Evolutionary conservation across 2,888 invertebrate genomes (phyloP).

Genomic region (Exephanes ischioxanthus): DNA sequence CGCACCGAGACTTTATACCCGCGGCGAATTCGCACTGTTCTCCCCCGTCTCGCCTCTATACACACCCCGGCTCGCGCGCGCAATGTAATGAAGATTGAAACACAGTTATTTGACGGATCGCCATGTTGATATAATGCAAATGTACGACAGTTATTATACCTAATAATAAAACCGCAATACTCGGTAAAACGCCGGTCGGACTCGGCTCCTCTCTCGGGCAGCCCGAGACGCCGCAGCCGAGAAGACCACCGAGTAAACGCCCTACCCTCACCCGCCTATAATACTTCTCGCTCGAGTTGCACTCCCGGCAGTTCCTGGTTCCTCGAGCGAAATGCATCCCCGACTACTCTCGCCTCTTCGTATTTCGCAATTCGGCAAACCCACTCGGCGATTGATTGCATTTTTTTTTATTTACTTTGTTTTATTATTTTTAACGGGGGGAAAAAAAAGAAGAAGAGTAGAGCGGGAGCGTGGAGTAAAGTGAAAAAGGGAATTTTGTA

Average conservation of each 20-base stretch:
- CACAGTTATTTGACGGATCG: slow-evolving; percentile 79
- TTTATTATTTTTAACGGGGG: neutral
- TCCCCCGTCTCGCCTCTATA: slow-evolving; percentile 24
- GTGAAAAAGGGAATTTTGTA: neutral
- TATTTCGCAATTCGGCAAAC: slow-evolving; percentile 56
- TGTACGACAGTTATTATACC: slow-evolving; percentile 81
- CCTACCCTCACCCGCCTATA: slow-evolving; percentile 36
- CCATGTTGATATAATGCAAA: slow-evolving; percentile 78
- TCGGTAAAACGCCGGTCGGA: slow-evolving; percentile 55
- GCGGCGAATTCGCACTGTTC: slow-evolving; percentile 42
- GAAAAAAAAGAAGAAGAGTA: neutral
- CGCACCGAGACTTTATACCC: slow-evolving; percentile 72
- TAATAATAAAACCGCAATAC: slow-evolving; percentile 84
- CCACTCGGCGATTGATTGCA: slow-evolving; percentile 37
- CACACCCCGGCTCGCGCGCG: slow-evolving; percentile 37
- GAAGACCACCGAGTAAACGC: slow-evolving; percentile 46
- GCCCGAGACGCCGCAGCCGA: slow-evolving; percentile 22
- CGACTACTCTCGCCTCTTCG: slow-evolving; percentile 49
- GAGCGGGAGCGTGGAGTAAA: neutral
- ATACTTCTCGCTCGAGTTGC: slow-evolving; percentile 58
- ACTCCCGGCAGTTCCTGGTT: slow-evolving; percentile 61
- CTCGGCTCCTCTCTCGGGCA: slow-evolving; percentile 12
- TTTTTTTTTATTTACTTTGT: slow-evolving; percentile 2
- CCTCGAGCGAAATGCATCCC: slow-evolving; percentile 57
- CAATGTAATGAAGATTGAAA: slow-evolving; percentile 78